phyloP scores from a whole-genome alignment of 2,797 vertebrate genomes.

The Poecilia picta region DNA sequence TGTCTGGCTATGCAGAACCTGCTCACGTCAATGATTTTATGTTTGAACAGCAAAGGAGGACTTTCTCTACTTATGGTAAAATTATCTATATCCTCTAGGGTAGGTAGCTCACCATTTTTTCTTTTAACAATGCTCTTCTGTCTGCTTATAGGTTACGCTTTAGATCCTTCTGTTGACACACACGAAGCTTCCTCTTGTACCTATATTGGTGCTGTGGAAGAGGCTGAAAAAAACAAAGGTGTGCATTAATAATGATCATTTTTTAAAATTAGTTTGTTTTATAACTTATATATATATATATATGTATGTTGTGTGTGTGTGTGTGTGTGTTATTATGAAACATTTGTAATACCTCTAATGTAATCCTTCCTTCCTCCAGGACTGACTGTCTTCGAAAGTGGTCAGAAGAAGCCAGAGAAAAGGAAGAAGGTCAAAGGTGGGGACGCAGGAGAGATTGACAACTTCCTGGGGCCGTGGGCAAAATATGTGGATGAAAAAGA shows the following conservation, averaged over 20 bases:
- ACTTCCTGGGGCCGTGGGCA: conserved; percentile 95
- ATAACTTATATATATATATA: neutral
- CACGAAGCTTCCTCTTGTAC: conserved; percentile 80
- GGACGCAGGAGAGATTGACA: conserved; percentile 92
- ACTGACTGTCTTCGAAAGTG: conserved; percentile 94
- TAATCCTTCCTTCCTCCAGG: conserved; percentile 75
- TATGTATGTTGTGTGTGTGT: no score
- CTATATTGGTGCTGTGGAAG: conserved; percentile 95
- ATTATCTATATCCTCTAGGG: neutral
- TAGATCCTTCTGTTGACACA: conserved; percentile 95
- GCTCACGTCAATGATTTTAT: conserved; percentile 98
- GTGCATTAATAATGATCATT: conserved; percentile 20
- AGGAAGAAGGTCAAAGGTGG: conserved; percentile 96
- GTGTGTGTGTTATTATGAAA: neutral
- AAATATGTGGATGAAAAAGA: conserved; percentile 96
- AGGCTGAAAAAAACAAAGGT: conserved; percentile 99
- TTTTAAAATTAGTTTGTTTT: neutral
- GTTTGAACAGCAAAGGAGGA: conserved; percentile 98
- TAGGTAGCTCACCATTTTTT: neutral
- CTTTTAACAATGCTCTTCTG: neutral
- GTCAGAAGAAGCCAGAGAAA: conserved; percentile 91
- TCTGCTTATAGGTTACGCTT: conserved; percentile 89
- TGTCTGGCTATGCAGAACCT: conserved; percentile 95
- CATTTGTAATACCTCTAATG: neutral
- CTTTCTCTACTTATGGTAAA: conserved; percentile 95